These are phyloP conservation scores for Hucho hucho DNA, from an alignment of 2,113 vertebrate species.

Conservation along the genomic window DNA sequence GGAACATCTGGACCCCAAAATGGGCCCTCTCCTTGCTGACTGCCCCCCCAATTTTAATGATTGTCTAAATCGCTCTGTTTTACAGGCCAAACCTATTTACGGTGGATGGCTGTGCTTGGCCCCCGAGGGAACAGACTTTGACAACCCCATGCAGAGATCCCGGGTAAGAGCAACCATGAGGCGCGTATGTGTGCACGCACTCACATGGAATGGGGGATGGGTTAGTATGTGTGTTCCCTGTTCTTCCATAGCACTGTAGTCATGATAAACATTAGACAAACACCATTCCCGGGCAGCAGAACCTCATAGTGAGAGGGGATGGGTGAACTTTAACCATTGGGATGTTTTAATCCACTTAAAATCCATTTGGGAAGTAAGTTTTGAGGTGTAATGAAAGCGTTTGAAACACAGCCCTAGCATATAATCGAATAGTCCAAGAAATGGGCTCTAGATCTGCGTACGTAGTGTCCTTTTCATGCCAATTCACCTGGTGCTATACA, in stretches of 20 bases:
- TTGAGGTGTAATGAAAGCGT: no score
- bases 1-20: constrained; percentile 51
- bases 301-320: not conserved
- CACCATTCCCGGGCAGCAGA: not conserved
- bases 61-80: constrained; percentile 62
- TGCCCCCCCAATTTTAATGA: constrained; percentile 52
- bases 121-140: constrained; percentile 82
- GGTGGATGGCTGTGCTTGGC: constrained; percentile 83
- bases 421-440: no score
- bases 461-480: no score
- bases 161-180: constrained; percentile 65
- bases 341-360: not conserved
- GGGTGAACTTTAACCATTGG: not conserved
- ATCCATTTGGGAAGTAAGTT: no score
- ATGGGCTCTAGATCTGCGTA: no score
- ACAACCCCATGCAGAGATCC: constrained; percentile 83
- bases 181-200: not conserved
- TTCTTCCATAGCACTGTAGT: not conserved
- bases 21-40: constrained; percentile 14
- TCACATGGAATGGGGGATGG: not conserved
- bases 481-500: no score
- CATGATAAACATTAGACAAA: not conserved
- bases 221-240: not conserved
- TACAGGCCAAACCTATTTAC: constrained; percentile 83
- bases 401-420: no score